Evolutionary conservation across 2,888 invertebrate species (phyloP).

Genomic region (Tenthredo distinguenda): DNA sequence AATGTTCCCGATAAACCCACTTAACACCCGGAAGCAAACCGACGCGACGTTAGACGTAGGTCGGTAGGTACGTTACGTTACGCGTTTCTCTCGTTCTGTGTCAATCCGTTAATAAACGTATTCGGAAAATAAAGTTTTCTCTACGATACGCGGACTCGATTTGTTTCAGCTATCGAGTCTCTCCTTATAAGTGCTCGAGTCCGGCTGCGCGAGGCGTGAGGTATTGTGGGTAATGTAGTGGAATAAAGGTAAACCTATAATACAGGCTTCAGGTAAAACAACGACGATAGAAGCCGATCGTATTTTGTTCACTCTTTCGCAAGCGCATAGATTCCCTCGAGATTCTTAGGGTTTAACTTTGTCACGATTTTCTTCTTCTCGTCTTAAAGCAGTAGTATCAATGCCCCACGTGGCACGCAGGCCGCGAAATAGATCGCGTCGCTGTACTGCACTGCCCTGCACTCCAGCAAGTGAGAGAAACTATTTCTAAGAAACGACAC

Average conservation of each 20-base stretch:
- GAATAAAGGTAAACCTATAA: conserved; percentile 56
- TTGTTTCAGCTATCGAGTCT: conserved; percentile 28
- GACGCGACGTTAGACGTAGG: not conserved
- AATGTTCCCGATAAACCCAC: conserved; percentile 49
- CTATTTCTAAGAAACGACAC: conserved; percentile 40
- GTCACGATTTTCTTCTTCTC: not conserved
- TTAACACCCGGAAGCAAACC: conserved; percentile 44
- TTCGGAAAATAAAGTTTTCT: not conserved
- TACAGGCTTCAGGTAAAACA: conserved; percentile 57
- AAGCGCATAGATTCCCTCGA: not conserved
- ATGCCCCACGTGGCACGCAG: conserved; percentile 42
- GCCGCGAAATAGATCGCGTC: conserved; percentile 39
- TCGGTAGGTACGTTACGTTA: not conserved
- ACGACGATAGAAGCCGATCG: conserved; percentile 41
- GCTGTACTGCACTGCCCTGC: not conserved
- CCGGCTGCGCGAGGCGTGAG: conserved; percentile 18
- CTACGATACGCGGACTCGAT: conserved; percentile 13
- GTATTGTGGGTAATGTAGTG: conserved; percentile 55
- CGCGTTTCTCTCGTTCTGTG: conserved; percentile 26
- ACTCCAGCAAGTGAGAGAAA: not conserved
- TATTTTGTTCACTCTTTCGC: conserved; percentile 17
- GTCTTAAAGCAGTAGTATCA: not conserved
- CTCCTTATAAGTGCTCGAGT: conserved; percentile 45
- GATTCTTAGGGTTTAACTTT: conserved; percentile 5
- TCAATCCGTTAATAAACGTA: conserved; percentile 24